Evolutionary conservation across 35 echinoderm and acorn worm species (phyloP), one percentile per base, ranked within the genome.

Genomic region (Chiridota heheva): DNA sequence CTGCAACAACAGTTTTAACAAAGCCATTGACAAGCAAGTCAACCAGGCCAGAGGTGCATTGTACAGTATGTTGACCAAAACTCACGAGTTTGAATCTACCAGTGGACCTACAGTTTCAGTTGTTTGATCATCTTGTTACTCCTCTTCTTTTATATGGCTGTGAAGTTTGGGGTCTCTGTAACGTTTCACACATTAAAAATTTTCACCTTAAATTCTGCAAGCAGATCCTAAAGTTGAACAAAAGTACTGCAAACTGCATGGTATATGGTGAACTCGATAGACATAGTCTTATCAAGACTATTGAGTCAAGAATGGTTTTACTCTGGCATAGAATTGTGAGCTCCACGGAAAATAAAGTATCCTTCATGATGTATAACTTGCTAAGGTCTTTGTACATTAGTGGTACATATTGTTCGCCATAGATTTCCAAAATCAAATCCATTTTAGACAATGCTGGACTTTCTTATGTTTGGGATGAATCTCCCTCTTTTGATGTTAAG

Each of bases 61-160:
- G 26, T 13, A 40, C 18, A 80, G 76, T 27, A 36, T 63, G 32
- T 38, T 63, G 32, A 55, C 15, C 42, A 60, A 63, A 55, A 55
- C 53, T 63, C n/a, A 16, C n/a, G 12, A 39, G 63, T 40, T 58
- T 80, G 27, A 42, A 80, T 36, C 53, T 80, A 29, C 76, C 57
- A 38, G 51, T 80, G 32, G 76, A 80, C 36, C 60, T 80, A 2
- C 58, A 37, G 63, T 15, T 39, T 63, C 34, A 80, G 27, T 41
- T 80, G 1, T 80, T 80, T 80, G 57, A 80, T 80, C 51, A 63
- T 20, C 58, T 80, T 29, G 47, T 62, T 17, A 20, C 28, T 27
- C 76, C 1, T 5, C 25, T 40, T 27, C 15, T 39, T 30, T 59
- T 39, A 18, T 58, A 34, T 51, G 76, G 76, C 27, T 61, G 28